phyloP scores from a whole-genome alignment of 1,140 invertebrate species.

The Pseudomyrmex cubaensis region DNA sequence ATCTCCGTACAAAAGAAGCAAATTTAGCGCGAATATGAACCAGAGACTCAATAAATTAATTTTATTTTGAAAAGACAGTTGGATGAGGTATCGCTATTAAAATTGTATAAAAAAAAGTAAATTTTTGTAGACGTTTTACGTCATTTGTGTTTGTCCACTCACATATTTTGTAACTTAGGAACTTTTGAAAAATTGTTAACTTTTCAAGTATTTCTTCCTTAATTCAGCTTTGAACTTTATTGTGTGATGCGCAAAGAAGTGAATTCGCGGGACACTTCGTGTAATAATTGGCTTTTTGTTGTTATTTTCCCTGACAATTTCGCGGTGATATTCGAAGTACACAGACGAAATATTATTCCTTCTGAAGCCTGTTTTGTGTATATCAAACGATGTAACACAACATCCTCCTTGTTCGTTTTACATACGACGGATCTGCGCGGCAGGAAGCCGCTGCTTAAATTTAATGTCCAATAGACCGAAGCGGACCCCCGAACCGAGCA shows the following conservation, averaged over 20 bases:
- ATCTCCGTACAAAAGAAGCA: neutral
- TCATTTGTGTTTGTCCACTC: neutral
- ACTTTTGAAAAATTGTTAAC: neutral
- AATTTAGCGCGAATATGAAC: too few relatives aligned
- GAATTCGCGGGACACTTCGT: neutral
- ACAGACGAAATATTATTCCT: neutral
- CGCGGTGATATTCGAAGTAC: neutral
- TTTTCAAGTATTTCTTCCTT: neutral
- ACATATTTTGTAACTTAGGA: neutral
- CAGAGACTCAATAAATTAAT: too few relatives aligned
- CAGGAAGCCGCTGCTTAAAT: slow-evolving; percentile 76
- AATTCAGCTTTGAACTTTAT: too few relatives aligned
- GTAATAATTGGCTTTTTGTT: neutral
- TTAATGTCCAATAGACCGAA: slow-evolving; percentile 69
- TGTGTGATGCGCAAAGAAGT: neutral
- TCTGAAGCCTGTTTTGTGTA: slow-evolving; percentile 1
- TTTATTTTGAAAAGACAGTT: too few relatives aligned
- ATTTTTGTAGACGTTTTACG: too few relatives aligned
- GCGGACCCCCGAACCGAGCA: slow-evolving; percentile 59
- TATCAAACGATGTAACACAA: slow-evolving; percentile 22
- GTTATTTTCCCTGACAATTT: slow-evolving; percentile 3
- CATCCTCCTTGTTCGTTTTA: slow-evolving; percentile 26
- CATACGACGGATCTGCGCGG: slow-evolving; percentile 51
- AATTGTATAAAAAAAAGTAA: too few relatives aligned
- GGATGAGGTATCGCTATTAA: too few relatives aligned